Percentiles rank a stretch among this genome's conserved stretches.
phyloP scores from a whole-genome alignment of 2,888 invertebrate genomes.

The Ethmia dodecea region DNA sequence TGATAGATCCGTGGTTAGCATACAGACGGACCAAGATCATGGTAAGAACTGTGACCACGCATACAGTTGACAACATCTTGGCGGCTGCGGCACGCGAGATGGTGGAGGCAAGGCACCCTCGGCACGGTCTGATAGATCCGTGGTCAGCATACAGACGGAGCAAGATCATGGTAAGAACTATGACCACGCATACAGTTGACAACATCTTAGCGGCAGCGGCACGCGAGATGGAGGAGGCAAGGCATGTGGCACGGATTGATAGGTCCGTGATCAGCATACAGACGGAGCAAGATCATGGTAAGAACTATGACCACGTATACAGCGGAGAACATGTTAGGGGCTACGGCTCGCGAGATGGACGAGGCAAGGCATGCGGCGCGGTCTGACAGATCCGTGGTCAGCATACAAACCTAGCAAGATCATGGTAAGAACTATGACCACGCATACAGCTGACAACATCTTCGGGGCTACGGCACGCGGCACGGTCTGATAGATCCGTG shows the following conservation, averaged over 20 bases:
- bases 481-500: constrained; percentile 37
- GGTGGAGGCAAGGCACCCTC: constrained; percentile 60
- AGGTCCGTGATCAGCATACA: constrained; percentile 59
- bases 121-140: constrained; percentile 35
- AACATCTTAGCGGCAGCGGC: constrained; percentile 70
- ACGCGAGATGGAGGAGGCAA: constrained; percentile 66
- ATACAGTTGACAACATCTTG: constrained; percentile 68
- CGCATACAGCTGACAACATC: too few species aligned
- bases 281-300: constrained; percentile 60
- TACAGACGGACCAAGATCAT: constrained; percentile 64
- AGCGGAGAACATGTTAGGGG: constrained; percentile 68
- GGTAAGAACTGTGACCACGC: constrained; percentile 31
- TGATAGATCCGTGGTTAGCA: constrained; percentile 49
- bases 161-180: constrained; percentile 49
- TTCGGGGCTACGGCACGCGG: too few species aligned
- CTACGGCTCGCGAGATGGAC: constrained; percentile 70
- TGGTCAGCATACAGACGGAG: constrained; percentile 65
- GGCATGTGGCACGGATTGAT: constrained; percentile 40
- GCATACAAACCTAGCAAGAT: constrained; percentile 67
- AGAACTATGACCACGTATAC: constrained; percentile 42
- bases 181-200: constrained; percentile 65
- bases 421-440: constrained; percentile 45
- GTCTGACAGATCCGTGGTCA: constrained; percentile 44
- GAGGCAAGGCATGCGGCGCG: constrained; percentile 50
- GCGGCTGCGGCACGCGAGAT: constrained; percentile 70